Evolutionary conservation across 2,113 vertebrate species (phyloP), one percentile per base, ranked within the genome.

Genomic region (Bufo gargarizans): DNA sequence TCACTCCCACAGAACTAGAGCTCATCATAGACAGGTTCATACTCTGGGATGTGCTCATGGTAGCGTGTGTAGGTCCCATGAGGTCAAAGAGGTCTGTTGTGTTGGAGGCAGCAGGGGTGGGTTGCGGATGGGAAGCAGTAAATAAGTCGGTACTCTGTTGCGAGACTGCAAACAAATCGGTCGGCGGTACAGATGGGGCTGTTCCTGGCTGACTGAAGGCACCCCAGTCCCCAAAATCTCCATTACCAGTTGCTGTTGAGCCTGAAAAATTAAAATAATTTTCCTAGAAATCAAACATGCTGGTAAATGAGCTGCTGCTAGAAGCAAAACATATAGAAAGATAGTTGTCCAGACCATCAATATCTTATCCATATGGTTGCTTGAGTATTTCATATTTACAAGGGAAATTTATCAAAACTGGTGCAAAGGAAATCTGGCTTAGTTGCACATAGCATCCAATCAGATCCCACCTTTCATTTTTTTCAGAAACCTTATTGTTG

Each of bases 161-260:
- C 67, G 95, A 90, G 2, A 90, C 61, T 90, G 93, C 67, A 85
- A 93, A 93, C 89, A 95, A 89, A 89, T 96, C 90, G 20, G 93
- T 90, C 91, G 93, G 90, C 0, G 95, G 92, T 84, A 93, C 89
- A 14, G 91, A 90, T 56, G 94, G 90, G 86, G 94, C 94, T 19
- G 95, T 92, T 86, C 96, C 94, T 90, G 95, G 94, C 93, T 95
- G 96, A 88, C 95, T 96, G 94, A 99, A 99, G 91, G 97, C 96
- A 91, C 96, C 97, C 98, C 98, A 99, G 88, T 98, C 97, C 81
- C 98, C 98, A 90, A 99, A 99, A 43, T 99, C 98, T 93, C 95
- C 96, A 77, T 96, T 98, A 88, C 95, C 95, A 93, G 92, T 96
- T 67, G 96, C 74, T 90, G 94, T 90, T 91, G 94, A 91, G 90